phyloP scores from a whole-genome alignment of 2,888 invertebrate genomes.

The Temnothorax rugatulus region DNA sequence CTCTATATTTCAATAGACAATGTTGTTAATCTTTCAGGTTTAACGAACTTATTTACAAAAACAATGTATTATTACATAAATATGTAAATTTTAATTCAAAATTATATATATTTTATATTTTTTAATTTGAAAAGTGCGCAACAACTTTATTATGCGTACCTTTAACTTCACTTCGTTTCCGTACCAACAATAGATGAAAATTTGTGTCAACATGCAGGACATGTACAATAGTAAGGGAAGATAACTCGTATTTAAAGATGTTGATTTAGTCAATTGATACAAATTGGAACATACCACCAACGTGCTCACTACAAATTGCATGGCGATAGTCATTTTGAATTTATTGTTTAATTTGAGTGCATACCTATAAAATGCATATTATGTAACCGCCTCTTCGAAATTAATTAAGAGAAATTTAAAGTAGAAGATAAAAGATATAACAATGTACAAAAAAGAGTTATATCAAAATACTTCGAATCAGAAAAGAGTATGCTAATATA shows the following conservation, averaged over 20 bases:
- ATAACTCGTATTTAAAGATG: not conserved
- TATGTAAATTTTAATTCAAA: not conserved
- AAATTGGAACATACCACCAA: constrained; percentile 58
- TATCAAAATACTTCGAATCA: not conserved
- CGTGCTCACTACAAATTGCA: constrained; percentile 60
- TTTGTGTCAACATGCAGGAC: constrained; percentile 63
- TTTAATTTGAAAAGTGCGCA: not conserved
- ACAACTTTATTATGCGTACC: not conserved
- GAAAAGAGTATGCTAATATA: not conserved
- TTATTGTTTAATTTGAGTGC: constrained; percentile 43
- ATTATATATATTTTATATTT: not conserved
- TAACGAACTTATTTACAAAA: not conserved
- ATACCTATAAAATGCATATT: constrained; percentile 44
- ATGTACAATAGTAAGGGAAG: constrained; percentile 40
- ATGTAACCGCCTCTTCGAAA: not conserved
- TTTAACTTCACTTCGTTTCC: constrained; percentile 72
- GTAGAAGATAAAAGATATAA: not conserved
- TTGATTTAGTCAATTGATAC: constrained; percentile 39
- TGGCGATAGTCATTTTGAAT: constrained; percentile 48
- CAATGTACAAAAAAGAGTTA: not conserved
- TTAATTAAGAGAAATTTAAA: not conserved
- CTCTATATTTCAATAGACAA: constrained; percentile 47
- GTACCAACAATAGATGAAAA: constrained; percentile 76
- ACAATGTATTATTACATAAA: not conserved
- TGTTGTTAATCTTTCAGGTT: not conserved